These are phyloP conservation scores for Clinocottus analis DNA, from an alignment of 2,113 vertebrate species.

Conservation along the genomic window DNA sequence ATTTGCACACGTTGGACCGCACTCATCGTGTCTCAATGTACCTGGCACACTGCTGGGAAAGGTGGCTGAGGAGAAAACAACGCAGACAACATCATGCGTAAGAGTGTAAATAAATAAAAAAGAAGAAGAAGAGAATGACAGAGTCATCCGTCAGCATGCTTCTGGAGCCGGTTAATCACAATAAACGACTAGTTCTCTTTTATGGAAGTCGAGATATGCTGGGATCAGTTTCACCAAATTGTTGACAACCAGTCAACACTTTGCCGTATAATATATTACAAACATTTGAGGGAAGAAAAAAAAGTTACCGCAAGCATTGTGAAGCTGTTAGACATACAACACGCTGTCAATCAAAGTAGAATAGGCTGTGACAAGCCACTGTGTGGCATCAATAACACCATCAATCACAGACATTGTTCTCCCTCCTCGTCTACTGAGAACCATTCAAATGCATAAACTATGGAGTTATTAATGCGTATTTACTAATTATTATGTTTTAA, in stretches of 20 bases:
- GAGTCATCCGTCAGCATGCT: background rate
- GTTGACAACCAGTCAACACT: background rate
- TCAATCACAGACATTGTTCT: conserved; percentile 14
- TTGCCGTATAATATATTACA: conserved; percentile 10
- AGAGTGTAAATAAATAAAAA: background rate
- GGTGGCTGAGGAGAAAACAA: conserved; percentile 48
- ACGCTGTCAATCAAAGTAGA: conserved; percentile 26
- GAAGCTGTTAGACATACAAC: conserved; percentile 8
- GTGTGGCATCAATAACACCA: conserved; percentile 8
- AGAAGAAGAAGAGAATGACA: background rate
- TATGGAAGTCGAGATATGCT: background rate
- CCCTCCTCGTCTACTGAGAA: background rate
- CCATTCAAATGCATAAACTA: background rate
- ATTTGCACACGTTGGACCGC: conserved; percentile 13
- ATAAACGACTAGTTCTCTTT: background rate
- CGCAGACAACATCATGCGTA: background rate
- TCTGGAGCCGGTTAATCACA: background rate
- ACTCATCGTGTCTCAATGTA: conserved; percentile 60
- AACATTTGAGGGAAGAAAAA: background rate
- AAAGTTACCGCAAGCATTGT: background rate
- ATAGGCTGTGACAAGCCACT: conserved; percentile 26
- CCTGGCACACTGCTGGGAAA: conserved; percentile 29
- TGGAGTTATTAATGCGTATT: background rate
- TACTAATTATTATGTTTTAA: background rate
- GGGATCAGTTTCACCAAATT: background rate